These are phyloP conservation scores for Luscinia megarhynchos DNA, from an alignment of 2,797 vertebrate genomes.

Conservation along the genomic window DNA sequence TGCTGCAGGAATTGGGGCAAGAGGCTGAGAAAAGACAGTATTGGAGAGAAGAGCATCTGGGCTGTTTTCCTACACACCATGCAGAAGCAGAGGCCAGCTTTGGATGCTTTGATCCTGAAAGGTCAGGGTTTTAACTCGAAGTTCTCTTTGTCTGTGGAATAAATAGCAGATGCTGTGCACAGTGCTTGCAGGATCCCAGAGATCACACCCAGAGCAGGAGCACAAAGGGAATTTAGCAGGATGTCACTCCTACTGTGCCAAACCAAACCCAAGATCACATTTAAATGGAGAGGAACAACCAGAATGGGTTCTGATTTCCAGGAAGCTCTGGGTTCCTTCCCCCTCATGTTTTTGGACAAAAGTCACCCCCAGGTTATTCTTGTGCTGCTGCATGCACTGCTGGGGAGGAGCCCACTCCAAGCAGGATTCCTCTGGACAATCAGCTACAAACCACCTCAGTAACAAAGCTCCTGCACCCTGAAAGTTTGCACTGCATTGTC, in stretches of 20 bases:
- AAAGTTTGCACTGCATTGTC: background rate
- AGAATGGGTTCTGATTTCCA: background rate
- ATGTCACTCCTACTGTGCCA: background rate
- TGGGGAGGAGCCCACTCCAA: background rate
- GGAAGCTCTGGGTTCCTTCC: background rate
- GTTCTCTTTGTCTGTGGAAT: background rate
- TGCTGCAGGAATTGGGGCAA: background rate
- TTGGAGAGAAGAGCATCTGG: background rate
- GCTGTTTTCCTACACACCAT: background rate
- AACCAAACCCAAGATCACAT: background rate
- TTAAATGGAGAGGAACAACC: background rate
- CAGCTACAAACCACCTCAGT: background rate
- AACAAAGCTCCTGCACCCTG: background rate
- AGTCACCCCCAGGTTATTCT: background rate
- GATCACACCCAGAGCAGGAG: background rate
- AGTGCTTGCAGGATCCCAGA: background rate
- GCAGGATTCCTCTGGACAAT: background rate
- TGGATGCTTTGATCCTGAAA: background rate
- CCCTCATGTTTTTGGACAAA: background rate
- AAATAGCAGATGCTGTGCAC: background rate
- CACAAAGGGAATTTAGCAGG: background rate
- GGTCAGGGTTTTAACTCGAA: background rate
- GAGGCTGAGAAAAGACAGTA: background rate
- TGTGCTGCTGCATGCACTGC: background rate
- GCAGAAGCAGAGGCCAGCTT: background rate